Evolutionary conservation across 2,113 vertebrate species (phyloP).

Genomic region (Ceyx margarethae): DNA sequence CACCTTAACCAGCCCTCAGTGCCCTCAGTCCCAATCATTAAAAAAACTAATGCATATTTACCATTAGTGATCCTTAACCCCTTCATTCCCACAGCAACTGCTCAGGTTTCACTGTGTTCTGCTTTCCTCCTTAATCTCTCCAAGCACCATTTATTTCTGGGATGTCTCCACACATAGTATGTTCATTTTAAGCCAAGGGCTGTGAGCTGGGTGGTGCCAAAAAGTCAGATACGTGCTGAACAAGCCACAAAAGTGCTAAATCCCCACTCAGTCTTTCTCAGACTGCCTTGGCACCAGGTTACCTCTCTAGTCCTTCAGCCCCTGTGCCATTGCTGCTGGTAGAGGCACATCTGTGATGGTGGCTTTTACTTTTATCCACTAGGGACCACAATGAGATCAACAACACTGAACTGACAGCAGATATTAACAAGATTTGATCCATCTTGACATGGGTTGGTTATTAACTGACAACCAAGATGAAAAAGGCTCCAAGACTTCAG

Average conservation of each 20-base stretch:
- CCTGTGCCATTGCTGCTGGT: background rate
- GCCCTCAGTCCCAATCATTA: background rate
- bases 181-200: background rate
- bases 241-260: background rate
- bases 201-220: background rate
- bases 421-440: background rate
- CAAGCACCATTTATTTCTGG: background rate
- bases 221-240: background rate
- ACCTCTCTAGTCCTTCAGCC: background rate
- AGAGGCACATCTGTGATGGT: background rate
- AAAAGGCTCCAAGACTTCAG: background rate
- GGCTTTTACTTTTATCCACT: background rate
- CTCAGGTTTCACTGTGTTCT: background rate
- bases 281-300: background rate
- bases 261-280: background rate
- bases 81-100: background rate
- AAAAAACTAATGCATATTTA: background rate
- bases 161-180: background rate
- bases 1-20: background rate
- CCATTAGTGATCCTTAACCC: background rate
- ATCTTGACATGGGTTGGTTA: background rate
- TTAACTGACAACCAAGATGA: background rate
- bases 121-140: background rate
- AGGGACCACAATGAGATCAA: conserved; percentile 26
- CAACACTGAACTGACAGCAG: background rate